Evolutionary conservation across 1,140 invertebrate genomes (phyloP).

Genomic region (Drosophila kohkoa): DNA sequence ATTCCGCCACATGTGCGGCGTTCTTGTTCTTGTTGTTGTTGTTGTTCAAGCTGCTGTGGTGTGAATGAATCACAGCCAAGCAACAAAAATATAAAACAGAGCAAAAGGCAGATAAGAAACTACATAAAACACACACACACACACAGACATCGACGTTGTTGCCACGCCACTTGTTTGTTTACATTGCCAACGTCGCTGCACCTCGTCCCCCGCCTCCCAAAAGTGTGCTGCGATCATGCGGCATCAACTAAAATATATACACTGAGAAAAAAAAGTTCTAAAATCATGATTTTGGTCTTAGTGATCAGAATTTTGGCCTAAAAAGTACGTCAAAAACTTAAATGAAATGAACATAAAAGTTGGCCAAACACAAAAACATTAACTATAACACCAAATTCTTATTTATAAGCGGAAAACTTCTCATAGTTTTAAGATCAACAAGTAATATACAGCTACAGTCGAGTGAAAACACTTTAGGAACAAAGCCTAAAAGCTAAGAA

Average conservation of each 20-base stretch:
- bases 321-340: no score
- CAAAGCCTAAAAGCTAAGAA: no score
- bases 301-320: no score
- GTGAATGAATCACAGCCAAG: slow-evolving; percentile 51
- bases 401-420: no score
- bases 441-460: no score
- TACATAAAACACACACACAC: slow-evolving; percentile 31
- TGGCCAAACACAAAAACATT: no score
- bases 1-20: slow-evolving; percentile 21
- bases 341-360: no score
- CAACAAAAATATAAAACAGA: slow-evolving; percentile 42
- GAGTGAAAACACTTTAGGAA: no score
- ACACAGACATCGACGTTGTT: slow-evolving; percentile 14
- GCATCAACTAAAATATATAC: background rate
- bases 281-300: no score
- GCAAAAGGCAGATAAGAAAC: slow-evolving; percentile 22
- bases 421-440: no score
- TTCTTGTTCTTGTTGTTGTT: slow-evolving; percentile 12
- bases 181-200: slow-evolving; percentile 26
- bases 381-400: no score
- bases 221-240: slow-evolving; percentile 25
- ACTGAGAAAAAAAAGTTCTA: no score
- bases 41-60: slow-evolving; percentile 23
- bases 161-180: slow-evolving; percentile 70
- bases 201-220: background rate